Conservation (phyloP, 1,140 invertebrate genomes). For the Varroa destructor region DNA sequence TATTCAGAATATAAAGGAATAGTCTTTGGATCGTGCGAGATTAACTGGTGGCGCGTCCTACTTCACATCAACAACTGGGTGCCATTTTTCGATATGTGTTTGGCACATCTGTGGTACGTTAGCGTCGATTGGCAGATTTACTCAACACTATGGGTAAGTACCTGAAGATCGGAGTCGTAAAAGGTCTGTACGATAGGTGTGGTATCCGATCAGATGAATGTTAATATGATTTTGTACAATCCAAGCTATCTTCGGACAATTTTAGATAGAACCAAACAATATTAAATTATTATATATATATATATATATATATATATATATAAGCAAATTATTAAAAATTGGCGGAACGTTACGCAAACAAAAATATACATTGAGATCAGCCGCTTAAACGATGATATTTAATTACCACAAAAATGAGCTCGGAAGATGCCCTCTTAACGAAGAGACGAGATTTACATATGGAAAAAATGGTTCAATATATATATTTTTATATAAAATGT, state of each 20-base stretch:
- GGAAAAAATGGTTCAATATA: no score
- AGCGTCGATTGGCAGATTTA: slow-evolving; percentile 27
- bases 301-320: no score
- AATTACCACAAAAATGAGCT: no score
- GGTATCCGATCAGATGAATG: background rate
- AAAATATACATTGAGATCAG: no score
- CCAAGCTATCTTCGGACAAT: background rate
- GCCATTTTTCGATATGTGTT: slow-evolving; percentile 25
- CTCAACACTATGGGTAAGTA: slow-evolving; percentile 22
- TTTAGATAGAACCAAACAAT: background rate
- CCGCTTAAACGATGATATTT: no score
- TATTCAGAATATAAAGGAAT: slow-evolving; percentile 21
- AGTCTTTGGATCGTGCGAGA: slow-evolving; percentile 18
- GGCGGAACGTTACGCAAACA: no score
- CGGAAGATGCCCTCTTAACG: no score
- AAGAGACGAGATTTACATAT: no score
- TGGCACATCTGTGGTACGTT: slow-evolving; percentile 25
- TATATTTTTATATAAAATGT: no score
- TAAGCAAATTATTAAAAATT: no score
- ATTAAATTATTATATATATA: no score
- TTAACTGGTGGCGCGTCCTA: slow-evolving; percentile 25
- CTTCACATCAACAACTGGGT: slow-evolving; percentile 23
- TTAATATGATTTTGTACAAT: background rate
- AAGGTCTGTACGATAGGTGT: background rate
- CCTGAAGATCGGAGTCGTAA: background rate